Evolutionary conservation across 1,140 invertebrate genomes (phyloP).

Genomic region (Bemisia tabaci): DNA sequence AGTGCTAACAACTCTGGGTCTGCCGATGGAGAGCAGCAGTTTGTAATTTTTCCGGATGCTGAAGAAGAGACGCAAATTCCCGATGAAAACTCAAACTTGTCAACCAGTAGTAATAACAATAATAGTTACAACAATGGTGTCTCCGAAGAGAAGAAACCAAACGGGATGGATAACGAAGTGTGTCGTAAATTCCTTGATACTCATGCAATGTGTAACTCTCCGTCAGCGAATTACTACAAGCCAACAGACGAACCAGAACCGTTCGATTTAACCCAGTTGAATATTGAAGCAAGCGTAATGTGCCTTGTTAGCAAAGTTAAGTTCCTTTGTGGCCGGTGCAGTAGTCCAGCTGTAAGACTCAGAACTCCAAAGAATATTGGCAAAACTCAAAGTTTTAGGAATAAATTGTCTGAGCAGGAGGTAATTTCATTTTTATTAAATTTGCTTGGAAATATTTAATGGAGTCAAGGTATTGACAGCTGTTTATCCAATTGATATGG

Average conservation of each 20-base stretch:
- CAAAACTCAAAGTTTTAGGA: constrained; percentile 28
- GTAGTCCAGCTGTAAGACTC: constrained; percentile 51
- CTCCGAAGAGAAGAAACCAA: constrained; percentile 4
- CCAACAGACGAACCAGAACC: constrained; percentile 74
- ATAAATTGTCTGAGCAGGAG: constrained; percentile 14
- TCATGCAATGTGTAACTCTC: constrained; percentile 56
- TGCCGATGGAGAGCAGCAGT: constrained; percentile 30
- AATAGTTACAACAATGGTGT: not conserved
- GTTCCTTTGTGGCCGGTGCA: constrained; percentile 55
- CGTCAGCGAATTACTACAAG: constrained; percentile 66
- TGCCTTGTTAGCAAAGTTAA: constrained; percentile 68
- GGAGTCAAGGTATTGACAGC: too few relatives aligned
- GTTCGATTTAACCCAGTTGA: constrained; percentile 74
- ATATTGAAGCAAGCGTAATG: constrained; percentile 79
- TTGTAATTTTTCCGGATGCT: constrained; percentile 34
- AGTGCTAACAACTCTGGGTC: constrained; percentile 10
- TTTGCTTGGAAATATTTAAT: not conserved
- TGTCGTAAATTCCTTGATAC: constrained; percentile 45
- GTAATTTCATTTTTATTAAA: not conserved
- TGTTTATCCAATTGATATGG: too few relatives aligned
- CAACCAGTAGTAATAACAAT: not conserved
- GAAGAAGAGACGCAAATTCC: constrained; percentile 18
- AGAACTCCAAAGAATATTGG: constrained; percentile 30
- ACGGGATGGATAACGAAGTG: not conserved
- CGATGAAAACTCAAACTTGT: constrained; percentile 20